Base-by-base conservation (phyloP, 2,113 vertebrate genomes). In the Poecilia latipinna region DNA sequence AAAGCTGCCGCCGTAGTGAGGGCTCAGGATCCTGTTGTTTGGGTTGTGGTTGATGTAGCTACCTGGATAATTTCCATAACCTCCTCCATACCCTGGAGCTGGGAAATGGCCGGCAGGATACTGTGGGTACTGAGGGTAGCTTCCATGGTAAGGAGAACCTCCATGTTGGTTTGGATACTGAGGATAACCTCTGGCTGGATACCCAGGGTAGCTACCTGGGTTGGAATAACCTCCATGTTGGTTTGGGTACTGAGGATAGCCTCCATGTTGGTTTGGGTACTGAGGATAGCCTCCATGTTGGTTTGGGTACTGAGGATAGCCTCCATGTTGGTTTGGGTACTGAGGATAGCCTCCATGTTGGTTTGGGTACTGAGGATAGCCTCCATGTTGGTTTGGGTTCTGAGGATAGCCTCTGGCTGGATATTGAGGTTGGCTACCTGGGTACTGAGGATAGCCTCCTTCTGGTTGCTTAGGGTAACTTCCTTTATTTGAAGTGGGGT, bases 21-120 rank as follows among this genome's bases (percentile, higher is more conserved):
- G 94, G 66, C 93, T 94, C 54, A 92, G 70, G 76, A 94, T 82
- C 72, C 68, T 86, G 77, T 94, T 95, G 61, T 93, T 88, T 54
- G 93, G 91, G 71, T 94, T 93, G 24, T 86, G 69, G 79, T 93
- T 93, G 11, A 93, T 85, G 68, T 93, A 92, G 0, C 74, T 82
- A 42, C 91, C 80, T 51, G 65, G 57, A 29, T 86, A 64, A 63
- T 66, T 37, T 6, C 48, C 61, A 67, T 79, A 37, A 62, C 73
- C 70, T 57, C 72, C 73, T 37, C 61, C 29, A 29, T 81, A 54
- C 22, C 51, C 68, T 37, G 68, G 39, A 13, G 39, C 39, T 42
- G 39, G 39, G 13, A 4, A 42, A 42, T 13, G 12, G 1, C 39
- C 39, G 39, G 12, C 39, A 42, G 39, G 39, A 32, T 82, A 66